Evolutionary conservation across 2,113 vertebrate species (phyloP), one percentile per base, ranked within the genome.

Genomic region (Egretta garzetta): DNA sequence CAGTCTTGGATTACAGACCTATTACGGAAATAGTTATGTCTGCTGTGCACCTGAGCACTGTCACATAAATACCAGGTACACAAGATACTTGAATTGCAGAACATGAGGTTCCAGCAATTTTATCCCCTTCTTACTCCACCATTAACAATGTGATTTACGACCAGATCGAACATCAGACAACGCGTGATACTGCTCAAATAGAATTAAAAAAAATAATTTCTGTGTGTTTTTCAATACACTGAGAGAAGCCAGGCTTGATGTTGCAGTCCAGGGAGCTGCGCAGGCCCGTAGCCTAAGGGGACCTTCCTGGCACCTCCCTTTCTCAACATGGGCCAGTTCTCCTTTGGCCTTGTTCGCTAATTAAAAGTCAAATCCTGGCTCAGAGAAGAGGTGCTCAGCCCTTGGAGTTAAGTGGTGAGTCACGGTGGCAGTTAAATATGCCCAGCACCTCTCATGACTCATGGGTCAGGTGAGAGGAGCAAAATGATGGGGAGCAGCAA

Each of bases 371-470:
- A 80, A 41, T 84, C 49, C 62, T 6, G 79, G 87, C 87, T 67
- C 32, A 28, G 66, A 32, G 53, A 71, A 45, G 67, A 81, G 81
- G 80, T 56, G 71, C 68, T 86, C 60, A 89, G 86, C 77, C 84
- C 75, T 43, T 11, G 39, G 50, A 63, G 75, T 58, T 16, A 74
- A 73, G 59, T 1, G 17, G 71, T 97, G 97, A 97, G 86, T 97
- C 97, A 97, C 19, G 5, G 82, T 5, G 28, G 93, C 86, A 80
- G 64, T 59, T 71, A 75, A 63, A 64, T 67, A 14, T 56, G 68
- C 87, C 88, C 86, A 79, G 41, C 74, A 55, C 71, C 90, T 80
- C 41, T 41, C 47, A 75, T 97, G 97, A 97, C 92, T 97, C 97
- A 97, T 5, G 70, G 96, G 90, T 93, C 90, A 80, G 91, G 89